These are phyloP conservation scores for Drosophila suboccidentalis DNA, from an alignment of 2,888 invertebrate genomes.

Conservation along the genomic window DNA sequence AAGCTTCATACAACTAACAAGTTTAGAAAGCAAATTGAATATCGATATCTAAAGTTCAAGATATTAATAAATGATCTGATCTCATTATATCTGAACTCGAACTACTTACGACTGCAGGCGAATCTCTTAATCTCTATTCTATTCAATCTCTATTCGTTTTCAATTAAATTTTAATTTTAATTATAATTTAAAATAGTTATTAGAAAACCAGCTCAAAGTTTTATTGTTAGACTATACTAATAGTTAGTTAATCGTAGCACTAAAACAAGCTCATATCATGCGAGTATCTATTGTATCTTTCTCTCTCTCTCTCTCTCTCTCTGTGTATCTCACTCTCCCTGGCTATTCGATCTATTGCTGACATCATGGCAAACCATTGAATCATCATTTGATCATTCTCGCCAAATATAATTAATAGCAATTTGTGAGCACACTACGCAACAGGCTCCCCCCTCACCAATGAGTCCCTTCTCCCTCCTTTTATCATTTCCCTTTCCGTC, in stretches of 20 bases:
- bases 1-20: too few species aligned
- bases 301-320: not conserved
- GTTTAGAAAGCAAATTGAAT: too few species aligned
- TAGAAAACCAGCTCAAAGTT: conserved; percentile 9
- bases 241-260: conserved; percentile 1
- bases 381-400: conserved; percentile 56
- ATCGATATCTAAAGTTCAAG: too few species aligned
- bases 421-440: conserved; percentile 53
- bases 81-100: too few species aligned
- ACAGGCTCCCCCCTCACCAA: conserved; percentile 40
- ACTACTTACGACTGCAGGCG: too few species aligned
- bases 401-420: conserved; percentile 61
- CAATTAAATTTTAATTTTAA: too few species aligned
- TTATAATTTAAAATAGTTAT: not conserved
- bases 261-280: conserved; percentile 12
- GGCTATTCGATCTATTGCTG: conserved; percentile 42
- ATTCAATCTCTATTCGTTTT: too few species aligned
- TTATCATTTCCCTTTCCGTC: not conserved
- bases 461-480: not conserved
- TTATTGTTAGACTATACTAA: not conserved
- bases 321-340: not conserved
- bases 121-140: too few species aligned
- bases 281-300: conserved; percentile 6
- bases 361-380: conserved; percentile 64
- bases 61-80: too few species aligned